Evolutionary conservation across 2,797 vertebrate species (phyloP), one percentile per base, ranked within the genome.

Genomic region (Coluber constrictor): DNA sequence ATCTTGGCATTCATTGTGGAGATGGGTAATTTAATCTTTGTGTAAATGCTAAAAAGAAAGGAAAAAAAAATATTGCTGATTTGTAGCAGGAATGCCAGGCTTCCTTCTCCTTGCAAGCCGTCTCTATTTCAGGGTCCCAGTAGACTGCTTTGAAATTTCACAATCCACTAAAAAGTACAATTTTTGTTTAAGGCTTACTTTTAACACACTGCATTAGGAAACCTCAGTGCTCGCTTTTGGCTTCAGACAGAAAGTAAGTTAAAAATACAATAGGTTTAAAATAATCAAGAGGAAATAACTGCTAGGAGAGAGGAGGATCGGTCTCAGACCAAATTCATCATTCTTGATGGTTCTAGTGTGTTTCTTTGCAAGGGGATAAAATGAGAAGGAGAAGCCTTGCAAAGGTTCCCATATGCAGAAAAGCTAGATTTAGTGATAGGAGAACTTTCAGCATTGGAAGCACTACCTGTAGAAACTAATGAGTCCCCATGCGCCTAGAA

Each of bases 361-460:
- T 79, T 92, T 91, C 88, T 92, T 5, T 92, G 51, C 55, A 92
- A 89, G 91, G 15, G 88, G 56, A 86, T 90, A 89, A 94, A 96
- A 94, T 0, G 27, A 86, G 55, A 91, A 59, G 90, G 94, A 32
- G 70, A 95, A 88, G 79, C 93, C 92, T 93, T 91, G 90, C 94
- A 93, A 93, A 94, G 59, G 94, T 96, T 95, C 93, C 94, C 91
- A 87, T 63, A 63, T 93, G 90, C 25, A 91, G 83, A 94, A 93
- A 88, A 92, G 93, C 91, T 94, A 94, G 94, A 95, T 88, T 94
- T 95, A 89, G 0, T 7, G 92, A 4, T 6, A 63, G 86, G 90
- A 92, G 94, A 95, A 96, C 95, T 96, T 92, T 95, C 86, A 91
- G 51, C 59, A 93, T 51, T 95, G 94, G 94, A 92, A 94, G 92